A percentile compares a stretch with the other conserved stretches of the same genome.
Evolutionary conservation across 1,140 invertebrate genomes (phyloP).

Genomic region (Odontomachus brunneus): DNA sequence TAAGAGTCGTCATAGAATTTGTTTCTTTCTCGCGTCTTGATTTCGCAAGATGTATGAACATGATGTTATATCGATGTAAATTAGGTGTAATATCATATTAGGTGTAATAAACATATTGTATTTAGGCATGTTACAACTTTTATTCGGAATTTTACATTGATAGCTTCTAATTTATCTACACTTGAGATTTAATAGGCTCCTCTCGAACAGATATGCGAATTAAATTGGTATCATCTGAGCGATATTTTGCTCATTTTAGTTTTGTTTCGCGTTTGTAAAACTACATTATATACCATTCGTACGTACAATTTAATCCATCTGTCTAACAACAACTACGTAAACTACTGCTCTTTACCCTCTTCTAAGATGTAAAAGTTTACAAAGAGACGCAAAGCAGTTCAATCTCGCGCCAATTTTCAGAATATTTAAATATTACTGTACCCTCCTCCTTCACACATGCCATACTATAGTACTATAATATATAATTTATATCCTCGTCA

Average conservation of each 20-base stretch:
- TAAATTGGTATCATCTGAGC: constrained; percentile 43
- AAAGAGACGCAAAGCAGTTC: constrained; percentile 18
- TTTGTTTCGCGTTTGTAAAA: constrained; percentile 12
- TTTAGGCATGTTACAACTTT: constrained; percentile 79
- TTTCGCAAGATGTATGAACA: neutral
- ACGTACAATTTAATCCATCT: constrained; percentile 52
- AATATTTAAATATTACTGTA: constrained; percentile 19
- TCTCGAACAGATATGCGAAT: constrained; percentile 38
- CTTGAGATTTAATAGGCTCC: constrained; percentile 52
- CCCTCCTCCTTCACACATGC: constrained; percentile 14
- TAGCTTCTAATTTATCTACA: constrained; percentile 72
- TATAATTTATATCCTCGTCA: constrained; percentile 47
- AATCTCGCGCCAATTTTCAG: neutral
- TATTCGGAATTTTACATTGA: constrained; percentile 77
- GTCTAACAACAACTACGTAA: constrained; percentile 55
- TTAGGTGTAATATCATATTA: constrained; percentile 48
- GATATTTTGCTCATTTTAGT: constrained; percentile 9
- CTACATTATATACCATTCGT: constrained; percentile 20
- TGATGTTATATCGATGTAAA: constrained; percentile 26
- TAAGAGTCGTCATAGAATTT: constrained; percentile 7
- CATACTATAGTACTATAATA: constrained; percentile 38
- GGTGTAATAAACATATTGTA: constrained; percentile 79
- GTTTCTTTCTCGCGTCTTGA: neutral
- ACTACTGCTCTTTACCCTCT: constrained; percentile 24
- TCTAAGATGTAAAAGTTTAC: constrained; percentile 16